These are phyloP conservation scores for Holacanthella duospinosa DNA, from an alignment of 2,888 invertebrate genomes.

Conservation along the genomic window DNA sequence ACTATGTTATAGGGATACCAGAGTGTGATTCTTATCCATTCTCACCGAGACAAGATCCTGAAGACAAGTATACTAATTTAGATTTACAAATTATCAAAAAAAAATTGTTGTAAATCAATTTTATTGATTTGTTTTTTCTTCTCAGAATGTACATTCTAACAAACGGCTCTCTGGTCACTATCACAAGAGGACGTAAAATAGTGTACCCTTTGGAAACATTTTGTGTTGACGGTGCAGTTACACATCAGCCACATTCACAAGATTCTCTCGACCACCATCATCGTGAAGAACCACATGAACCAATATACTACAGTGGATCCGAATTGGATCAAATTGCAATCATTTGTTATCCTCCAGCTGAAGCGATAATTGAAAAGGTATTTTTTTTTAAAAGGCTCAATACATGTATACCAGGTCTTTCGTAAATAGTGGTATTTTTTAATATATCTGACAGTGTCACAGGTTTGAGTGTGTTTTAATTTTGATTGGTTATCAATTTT, in stretches of 20 bases:
- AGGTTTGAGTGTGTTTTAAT: no score
- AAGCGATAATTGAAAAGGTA: conserved; percentile 7
- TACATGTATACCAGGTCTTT: not conserved
- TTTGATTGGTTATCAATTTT: no score
- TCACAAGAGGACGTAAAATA: conserved; percentile 40
- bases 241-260: not conserved
- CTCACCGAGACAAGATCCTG: conserved; percentile 23
- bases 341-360: conserved; percentile 29
- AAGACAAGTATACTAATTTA: conserved; percentile 24
- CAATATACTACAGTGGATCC: conserved; percentile 23
- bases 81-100: not conserved
- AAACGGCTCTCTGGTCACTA: conserved; percentile 32
- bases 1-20: conserved; percentile 28
- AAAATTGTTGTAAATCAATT: not conserved
- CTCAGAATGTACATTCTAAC: conserved; percentile 27
- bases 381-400: no score
- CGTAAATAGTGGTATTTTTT: not conserved
- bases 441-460: no score
- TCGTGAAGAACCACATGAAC: no score
- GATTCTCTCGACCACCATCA: not conserved
- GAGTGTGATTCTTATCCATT: conserved; percentile 18
- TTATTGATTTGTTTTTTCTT: conserved; percentile 5
- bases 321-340: conserved; percentile 33
- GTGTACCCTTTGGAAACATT: conserved; percentile 43
- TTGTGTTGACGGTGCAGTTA: conserved; percentile 44